Base-by-base conservation (phyloP, 2,113 vertebrate genomes). In the Corydoras sp. region DNA sequence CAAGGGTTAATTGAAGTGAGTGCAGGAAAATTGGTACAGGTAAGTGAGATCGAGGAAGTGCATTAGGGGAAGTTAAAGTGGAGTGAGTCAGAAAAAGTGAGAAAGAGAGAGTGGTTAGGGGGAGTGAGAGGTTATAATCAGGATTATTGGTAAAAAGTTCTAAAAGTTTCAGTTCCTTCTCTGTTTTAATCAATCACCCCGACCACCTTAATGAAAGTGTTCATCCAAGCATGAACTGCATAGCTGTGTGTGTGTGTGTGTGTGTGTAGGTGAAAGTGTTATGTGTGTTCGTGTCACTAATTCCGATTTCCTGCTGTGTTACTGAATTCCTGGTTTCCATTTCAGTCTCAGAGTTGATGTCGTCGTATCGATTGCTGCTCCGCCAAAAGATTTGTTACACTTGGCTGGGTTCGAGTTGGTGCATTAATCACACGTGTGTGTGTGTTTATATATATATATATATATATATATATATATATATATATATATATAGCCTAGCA, bases 131-230 rank as follows among this genome's bases (percentile, higher is more conserved):
- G 1, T 10, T 24, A 9, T 15, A 10, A 24, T 58, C 58, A 68
- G 35, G 31, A 48, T 53, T 53, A 14, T 10, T 53, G 5, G 9
- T 53, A 55, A 29, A 13, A 68, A 32, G 24, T 10, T 48, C 24
- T 24, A 32, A 48, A 48, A 68, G 48, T 8, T 14, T 53, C 11
- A 2, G 49, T 50, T 50, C 7, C 49, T 11, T 53, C 14, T 56
- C n/a, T n/a, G 68, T 60, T 69, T 60, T 60, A 81, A 66, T 84
- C 76, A 69, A 60, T 83, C 81, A 84, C 77, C 79, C 75, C 68
- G 76, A 85, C 83, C 81, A 83, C 84, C 84, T 80, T 84, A 89
- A 90, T 88, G 82, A 87, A 88, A 87, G 87, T 84, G 79, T 78
- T 82, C 84, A 87, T 66, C 69, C 81, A 84, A 81, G 77, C 84